Conservation (phyloP, 37 sponge, comb jelly and placozoan genomes). For the Tethya wilhelma region DNA sequence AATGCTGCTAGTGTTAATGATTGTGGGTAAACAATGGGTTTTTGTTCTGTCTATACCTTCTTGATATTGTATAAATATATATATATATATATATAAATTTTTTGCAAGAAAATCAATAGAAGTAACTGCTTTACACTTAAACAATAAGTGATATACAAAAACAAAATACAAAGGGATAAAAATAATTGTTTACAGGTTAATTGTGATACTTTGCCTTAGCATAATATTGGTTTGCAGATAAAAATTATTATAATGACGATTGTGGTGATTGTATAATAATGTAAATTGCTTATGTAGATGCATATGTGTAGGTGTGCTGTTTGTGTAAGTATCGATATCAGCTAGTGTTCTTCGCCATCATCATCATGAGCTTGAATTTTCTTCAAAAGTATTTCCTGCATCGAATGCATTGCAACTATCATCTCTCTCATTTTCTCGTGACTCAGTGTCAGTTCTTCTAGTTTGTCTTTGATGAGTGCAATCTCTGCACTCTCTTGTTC, state of each 20-base stretch:
- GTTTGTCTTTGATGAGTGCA: background rate
- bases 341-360: background rate
- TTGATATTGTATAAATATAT: no score
- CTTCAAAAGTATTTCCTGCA: conserved; percentile 3
- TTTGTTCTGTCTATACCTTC: no score
- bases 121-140: no score
- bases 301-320: no score
- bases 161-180: no score
- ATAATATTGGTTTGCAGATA: background rate
- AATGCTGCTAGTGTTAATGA: no score
- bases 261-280: no score
- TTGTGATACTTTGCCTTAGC: background rate
- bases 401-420: background rate
- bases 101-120: no score
- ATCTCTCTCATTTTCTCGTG: conserved; percentile 1
- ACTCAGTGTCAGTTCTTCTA: conserved; percentile 10
- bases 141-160: no score
- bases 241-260: background rate
- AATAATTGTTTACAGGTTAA: background rate
- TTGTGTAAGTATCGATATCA: background rate
- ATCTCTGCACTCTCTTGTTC: background rate
- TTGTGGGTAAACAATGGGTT: no score
- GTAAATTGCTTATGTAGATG: no score
- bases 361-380: conserved; percentile 5
- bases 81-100: no score